phyloP scores from a whole-genome alignment of 2,888 invertebrate species.

The Mellilla xanthometata region DNA sequence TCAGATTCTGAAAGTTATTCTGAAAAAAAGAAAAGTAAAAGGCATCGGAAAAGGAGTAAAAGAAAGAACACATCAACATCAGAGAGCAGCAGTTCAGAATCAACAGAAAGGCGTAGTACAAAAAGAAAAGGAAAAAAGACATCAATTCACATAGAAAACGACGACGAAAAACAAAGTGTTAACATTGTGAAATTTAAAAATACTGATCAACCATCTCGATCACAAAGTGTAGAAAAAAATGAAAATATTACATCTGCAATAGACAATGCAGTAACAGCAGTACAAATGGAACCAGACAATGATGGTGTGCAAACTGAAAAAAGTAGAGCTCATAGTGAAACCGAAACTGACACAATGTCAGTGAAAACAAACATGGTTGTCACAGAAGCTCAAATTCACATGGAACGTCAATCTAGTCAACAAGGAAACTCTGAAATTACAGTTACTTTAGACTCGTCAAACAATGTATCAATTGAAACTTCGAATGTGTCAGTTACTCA shows the following conservation, averaged over 20 bases:
- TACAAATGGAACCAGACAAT: constrained; percentile 51
- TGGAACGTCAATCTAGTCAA: constrained; percentile 69
- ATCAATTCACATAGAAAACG: constrained; percentile 71
- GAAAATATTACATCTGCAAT: constrained; percentile 37
- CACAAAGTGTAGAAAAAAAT: constrained; percentile 40
- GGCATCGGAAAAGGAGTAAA: constrained; percentile 64
- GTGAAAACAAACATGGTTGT: constrained; percentile 76
- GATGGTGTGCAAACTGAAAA: constrained; percentile 48
- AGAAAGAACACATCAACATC: constrained; percentile 69
- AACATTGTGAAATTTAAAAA: constrained; percentile 73
- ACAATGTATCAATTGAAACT: constrained; percentile 72
- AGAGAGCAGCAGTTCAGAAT: constrained; percentile 71
- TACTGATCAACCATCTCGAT: constrained; percentile 42
- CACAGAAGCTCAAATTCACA: constrained; percentile 79
- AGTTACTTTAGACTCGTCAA: constrained; percentile 68
- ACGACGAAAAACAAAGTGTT: constrained; percentile 70
- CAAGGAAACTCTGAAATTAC: constrained; percentile 71
- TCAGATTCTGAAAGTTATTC: constrained; percentile 60
- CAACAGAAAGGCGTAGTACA: constrained; percentile 63
- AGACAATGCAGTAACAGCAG: constrained; percentile 34
- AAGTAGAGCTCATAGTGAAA: constrained; percentile 66
- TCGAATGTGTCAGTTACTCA: constrained; percentile 64
- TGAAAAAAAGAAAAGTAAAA: constrained; percentile 67
- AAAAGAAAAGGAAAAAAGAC: constrained; percentile 75
- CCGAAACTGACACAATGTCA: constrained; percentile 73